Base-by-base conservation (phyloP, 2,888 invertebrate species). In the Vanessa cardui region DNA sequence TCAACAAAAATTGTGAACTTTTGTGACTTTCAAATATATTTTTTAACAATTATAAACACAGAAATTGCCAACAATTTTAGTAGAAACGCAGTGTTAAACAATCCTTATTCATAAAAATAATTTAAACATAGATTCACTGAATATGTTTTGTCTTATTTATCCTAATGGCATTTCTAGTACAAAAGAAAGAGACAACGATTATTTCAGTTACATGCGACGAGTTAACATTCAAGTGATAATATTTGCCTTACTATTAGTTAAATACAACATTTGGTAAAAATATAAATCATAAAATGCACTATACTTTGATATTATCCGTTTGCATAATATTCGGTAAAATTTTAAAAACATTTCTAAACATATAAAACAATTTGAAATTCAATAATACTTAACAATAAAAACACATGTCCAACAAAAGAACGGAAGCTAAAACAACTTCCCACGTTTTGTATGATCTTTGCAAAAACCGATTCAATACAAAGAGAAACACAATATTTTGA, bases 401-500 rank as follows among this genome's bases (percentile, higher is more conserved):
- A 54, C 15, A n/a, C 3, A 54, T 54, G 4, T 39, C 39, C 39
- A 39, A 39, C 16, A 9, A 52, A 9, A 49, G 6, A 33, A 54
- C 6, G 31, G 54, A 31, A 31, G 54, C 31, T 9, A 31, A 54
- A 54, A 31, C 15, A 16, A n/a, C 31, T 33, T 54, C 31, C 54
- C 54, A 31, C 6, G 1, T 16, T 8, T 21, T 15, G 4, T 50
- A 15, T 20, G 12, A 21, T 26, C 9, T 12, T 21, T 16, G 16
- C 54, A 31, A 54, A n/a, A 33, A n/a, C 31, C 31, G 31, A 31
- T 2, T 54, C 31, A 2, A n/a, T 31, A 54, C 31, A 54, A 46
- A 65, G 45, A 52, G 46, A 33, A 44, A 59, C 50, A 50, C 58
- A 58, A 58, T 49, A 59, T 18, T 2, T 18, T 18, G 50, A 50